These are phyloP conservation scores for Ctenodactylus gundi DNA, from an alignment of 2,113 vertebrate genomes.

Conservation along the genomic window DNA sequence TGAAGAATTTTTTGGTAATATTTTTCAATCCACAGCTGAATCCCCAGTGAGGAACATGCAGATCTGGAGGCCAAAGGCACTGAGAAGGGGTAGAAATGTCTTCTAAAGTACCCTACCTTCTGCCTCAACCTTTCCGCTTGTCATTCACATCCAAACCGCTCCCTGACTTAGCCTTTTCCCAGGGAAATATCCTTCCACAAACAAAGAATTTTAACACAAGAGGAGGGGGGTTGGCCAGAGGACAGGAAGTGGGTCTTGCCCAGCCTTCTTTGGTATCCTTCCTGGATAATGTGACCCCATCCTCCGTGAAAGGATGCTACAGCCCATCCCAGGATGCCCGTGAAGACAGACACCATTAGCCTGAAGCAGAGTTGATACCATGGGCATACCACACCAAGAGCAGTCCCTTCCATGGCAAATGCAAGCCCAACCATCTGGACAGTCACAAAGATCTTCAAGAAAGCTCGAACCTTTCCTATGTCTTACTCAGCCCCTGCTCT, in stretches of 20 bases:
- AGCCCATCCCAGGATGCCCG: neutral
- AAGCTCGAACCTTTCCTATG: no score
- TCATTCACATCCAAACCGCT: neutral
- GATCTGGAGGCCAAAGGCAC: neutral
- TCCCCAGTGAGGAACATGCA: neutral
- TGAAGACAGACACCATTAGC: neutral
- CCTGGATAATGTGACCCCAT: neutral
- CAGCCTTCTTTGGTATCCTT: neutral
- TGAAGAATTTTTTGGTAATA: neutral
- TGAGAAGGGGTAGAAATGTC: neutral
- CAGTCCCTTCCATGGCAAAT: neutral
- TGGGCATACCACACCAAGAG: no score
- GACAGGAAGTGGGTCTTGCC: neutral
- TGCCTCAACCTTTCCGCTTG: neutral
- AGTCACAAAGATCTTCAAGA: neutral
- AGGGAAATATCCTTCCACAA: neutral
- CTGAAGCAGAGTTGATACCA: neutral
- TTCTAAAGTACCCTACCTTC: neutral
- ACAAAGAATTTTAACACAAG: neutral
- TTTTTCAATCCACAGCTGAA: neutral
- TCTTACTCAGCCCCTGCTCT: no score
- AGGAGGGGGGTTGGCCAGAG: neutral
- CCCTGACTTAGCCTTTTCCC: neutral
- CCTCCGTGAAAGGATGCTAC: neutral
- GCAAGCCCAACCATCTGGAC: neutral